Base-by-base conservation (phyloP, 1,140 invertebrate genomes). In the Drosophila nigrodunni region DNA sequence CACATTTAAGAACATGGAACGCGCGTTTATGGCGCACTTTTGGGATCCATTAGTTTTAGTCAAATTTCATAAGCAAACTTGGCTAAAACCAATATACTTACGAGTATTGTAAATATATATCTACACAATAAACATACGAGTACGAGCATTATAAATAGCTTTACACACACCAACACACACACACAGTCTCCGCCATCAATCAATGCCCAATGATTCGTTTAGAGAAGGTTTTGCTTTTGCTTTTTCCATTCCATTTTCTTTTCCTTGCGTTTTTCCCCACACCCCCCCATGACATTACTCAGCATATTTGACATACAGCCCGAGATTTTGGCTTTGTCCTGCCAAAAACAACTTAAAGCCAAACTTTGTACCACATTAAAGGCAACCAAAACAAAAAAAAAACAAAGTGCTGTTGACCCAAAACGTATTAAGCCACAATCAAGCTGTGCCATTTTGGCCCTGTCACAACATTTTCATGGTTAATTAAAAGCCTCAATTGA, bases 41-140 rank as follows among this genome's bases (percentile, higher is more conserved):
- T 6, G 62, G 52, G 13, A 65, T 82, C 82, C 82, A 87, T 87
- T 87, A 87, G 83, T 88, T 88, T 77, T 80, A 77, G 82, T 88
- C 83, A 88, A 87, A 80, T 82, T 88, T 83, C 80, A 71, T 74
- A 79, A 77, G 69, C 80, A 87, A 87, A 82, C 82, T n/a, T n/a
- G 18, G 65, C 65, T 30, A 74, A 71, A 86, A 71, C 76, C 79
- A 87, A 88, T 88, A 88, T 77, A 65, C 68, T 64, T 74, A 76
- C 30, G 41, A 54, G 18, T 35, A 35, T 34, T 58, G 15, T 39
- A 50, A 37, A 61, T 55, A 49, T 62, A 49, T 66, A 37, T 54
- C 2, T 88, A 82, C 80, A 87, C 88, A 87, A 80, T 87, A 87
- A 88, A 75, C 83, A 88, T 80, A 64, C 72, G 50, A 55, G 52